A percentile compares a stretch with the other conserved stretches of the same genome.
Evolutionary conservation across 2,797 vertebrate genomes (phyloP).

Genomic region (Pteropus rufus): DNA sequence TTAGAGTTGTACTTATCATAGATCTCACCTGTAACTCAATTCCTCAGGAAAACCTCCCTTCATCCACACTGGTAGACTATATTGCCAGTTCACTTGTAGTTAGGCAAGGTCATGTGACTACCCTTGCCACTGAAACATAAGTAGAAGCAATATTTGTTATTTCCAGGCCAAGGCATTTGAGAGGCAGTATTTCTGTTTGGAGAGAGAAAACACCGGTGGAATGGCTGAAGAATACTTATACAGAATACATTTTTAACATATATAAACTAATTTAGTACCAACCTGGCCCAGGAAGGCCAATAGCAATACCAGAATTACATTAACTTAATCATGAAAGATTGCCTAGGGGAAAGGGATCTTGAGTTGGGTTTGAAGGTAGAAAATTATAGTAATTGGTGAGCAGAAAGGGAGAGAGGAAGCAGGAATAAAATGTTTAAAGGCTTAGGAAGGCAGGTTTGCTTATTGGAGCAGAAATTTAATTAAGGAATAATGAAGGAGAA

Average conservation of each 20-base stretch:
- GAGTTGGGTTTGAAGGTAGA: not conserved
- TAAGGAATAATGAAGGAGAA: not conserved
- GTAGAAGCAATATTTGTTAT: not conserved
- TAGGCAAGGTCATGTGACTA: not conserved
- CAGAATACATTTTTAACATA: not conserved
- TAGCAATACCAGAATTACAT: not conserved
- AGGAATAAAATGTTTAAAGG: not conserved
- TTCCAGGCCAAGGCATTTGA: not conserved
- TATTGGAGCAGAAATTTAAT: not conserved
- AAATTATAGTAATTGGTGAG: not conserved
- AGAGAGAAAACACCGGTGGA: not conserved
- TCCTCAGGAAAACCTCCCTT: not conserved
- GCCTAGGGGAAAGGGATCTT: not conserved
- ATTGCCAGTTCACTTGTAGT: not conserved
- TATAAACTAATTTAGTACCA: not conserved
- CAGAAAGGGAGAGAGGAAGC: not conserved
- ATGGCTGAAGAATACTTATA: not conserved
- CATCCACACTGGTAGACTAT: not conserved
- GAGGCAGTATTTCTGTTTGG: not conserved
- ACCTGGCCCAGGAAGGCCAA: not conserved
- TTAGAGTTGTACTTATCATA: not conserved
- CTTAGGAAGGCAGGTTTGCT: not conserved
- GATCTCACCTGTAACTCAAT: not conserved
- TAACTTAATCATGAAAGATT: not conserved
- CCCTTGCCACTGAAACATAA: not conserved